These are phyloP conservation scores for Euphydryas editha DNA, from an alignment of 2,888 invertebrate genomes.

Conservation along the genomic window DNA sequence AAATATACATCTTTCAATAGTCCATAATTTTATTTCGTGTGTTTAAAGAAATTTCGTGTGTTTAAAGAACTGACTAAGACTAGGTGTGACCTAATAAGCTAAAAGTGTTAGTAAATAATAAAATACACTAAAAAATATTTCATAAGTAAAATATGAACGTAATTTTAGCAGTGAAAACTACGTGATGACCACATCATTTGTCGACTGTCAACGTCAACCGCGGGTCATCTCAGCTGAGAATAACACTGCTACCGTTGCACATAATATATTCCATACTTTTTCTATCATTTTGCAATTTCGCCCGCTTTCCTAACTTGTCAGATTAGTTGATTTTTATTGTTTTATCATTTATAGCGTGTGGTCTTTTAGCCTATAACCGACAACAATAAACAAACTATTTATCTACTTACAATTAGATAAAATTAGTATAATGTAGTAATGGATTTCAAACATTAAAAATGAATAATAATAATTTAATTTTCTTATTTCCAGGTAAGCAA, in stretches of 20 bases:
- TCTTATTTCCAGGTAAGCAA: conserved; percentile 32
- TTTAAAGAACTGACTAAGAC: too few species aligned
- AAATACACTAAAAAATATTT: too few species aligned
- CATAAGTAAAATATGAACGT: neutral
- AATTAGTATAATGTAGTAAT: neutral
- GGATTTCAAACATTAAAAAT: neutral
- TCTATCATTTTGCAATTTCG: neutral
- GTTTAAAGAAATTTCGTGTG: too few species aligned
- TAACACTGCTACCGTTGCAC: neutral
- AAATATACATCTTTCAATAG: too few species aligned
- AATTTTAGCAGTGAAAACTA: neutral
- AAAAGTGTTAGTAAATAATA: too few species aligned
- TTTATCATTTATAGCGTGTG: too few species aligned
- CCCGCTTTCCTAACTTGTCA: neutral
- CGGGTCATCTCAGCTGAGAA: conserved; percentile 1
- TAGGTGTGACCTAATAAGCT: too few species aligned
- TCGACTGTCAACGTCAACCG: neutral
- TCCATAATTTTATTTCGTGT: too few species aligned
- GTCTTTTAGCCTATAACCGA: too few species aligned
- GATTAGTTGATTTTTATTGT: too few species aligned
- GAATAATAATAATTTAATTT: neutral
- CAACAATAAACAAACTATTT: too few species aligned
- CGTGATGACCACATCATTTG: neutral
- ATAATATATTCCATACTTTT: neutral
- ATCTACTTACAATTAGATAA: too few species aligned